phyloP scores from a whole-genome alignment of 2,797 vertebrate species.

The Gadopsis marmoratus region DNA sequence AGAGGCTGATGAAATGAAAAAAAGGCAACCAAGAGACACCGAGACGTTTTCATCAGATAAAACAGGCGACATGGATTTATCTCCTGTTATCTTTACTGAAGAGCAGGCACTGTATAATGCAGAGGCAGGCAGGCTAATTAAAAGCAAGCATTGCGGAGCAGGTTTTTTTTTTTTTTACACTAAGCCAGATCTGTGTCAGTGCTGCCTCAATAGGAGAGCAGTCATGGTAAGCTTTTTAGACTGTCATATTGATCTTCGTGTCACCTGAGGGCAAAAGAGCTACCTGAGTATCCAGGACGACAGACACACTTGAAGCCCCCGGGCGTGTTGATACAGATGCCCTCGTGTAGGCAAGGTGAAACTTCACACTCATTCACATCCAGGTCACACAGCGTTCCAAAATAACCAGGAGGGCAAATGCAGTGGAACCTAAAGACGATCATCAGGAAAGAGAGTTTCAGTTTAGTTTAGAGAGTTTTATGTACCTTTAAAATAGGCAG shows the following conservation, averaged over 20 bases:
- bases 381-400: conserved; percentile 87
- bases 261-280: conserved; percentile 67
- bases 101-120: conserved; percentile 53
- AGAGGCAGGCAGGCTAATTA: conserved; percentile 71
- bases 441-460: conserved; percentile 37
- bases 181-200: conserved; percentile 76
- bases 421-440: conserved; percentile 84
- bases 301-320: conserved; percentile 86
- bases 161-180: conserved; percentile 29
- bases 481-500: neutral
- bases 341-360: conserved; percentile 87
- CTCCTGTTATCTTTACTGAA: conserved; percentile 64
- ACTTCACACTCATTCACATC: conserved; percentile 89
- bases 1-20: conserved; percentile 67
- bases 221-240: conserved; percentile 78
- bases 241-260: conserved; percentile 81
- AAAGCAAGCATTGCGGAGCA: conserved; percentile 68
- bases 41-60: conserved; percentile 70
- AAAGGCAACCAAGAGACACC: conserved; percentile 56
- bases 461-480: too few relatives aligned
- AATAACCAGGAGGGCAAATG: conserved; percentile 85
- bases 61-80: conserved; percentile 64
- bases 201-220: conserved; percentile 49
- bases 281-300: conserved; percentile 89
- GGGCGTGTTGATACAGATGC: conserved; percentile 87